Percentiles rank a stretch among this genome's conserved stretches.
Conservation (phyloP, 1,140 invertebrate species). For the Drosophila hydei region DNA sequence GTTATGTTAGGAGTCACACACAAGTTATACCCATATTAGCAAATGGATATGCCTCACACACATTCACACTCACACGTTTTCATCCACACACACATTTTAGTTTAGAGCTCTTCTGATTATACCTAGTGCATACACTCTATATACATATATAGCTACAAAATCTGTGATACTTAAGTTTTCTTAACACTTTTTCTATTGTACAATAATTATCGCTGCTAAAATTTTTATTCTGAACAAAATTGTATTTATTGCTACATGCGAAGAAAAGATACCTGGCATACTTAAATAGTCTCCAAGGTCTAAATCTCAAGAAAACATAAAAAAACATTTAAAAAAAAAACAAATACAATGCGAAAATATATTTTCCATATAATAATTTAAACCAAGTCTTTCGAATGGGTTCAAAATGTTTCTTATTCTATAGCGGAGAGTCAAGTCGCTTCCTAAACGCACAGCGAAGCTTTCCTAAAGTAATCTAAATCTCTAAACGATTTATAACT, state of each 20-base stretch:
- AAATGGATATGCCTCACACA: slow-evolving; percentile 14
- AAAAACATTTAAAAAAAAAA: slow-evolving; percentile 4
- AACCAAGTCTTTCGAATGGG: slow-evolving; percentile 20
- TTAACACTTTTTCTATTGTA: slow-evolving; percentile 78
- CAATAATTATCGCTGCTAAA: slow-evolving; percentile 44
- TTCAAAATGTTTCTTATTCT: too few relatives aligned
- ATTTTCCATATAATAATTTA: slow-evolving; percentile 44
- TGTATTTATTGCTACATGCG: slow-evolving; percentile 64
- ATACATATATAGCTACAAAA: slow-evolving; percentile 52
- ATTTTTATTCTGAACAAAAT: slow-evolving; percentile 29
- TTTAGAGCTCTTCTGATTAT: slow-evolving; percentile 43
- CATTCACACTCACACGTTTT: slow-evolving; percentile 2
- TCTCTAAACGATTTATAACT: too few relatives aligned
- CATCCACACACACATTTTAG: slow-evolving; percentile 26
- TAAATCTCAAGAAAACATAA: slow-evolving; percentile 31
- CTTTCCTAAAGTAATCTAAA: too few relatives aligned
- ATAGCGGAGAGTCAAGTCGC: neutral
- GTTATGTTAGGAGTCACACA: slow-evolving; percentile 35
- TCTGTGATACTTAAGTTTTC: slow-evolving; percentile 82
- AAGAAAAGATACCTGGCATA: slow-evolving; percentile 26
- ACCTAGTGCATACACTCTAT: slow-evolving; percentile 43
- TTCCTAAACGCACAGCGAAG: too few relatives aligned
- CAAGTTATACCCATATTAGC: slow-evolving; percentile 56
- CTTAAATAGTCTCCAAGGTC: neutral
- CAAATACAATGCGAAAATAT: slow-evolving; percentile 35